A percentile compares a stretch with the other conserved stretches of the same genome.
Evolutionary conservation across 2,797 vertebrate genomes (phyloP).

Genomic region (Erethizon dorsatum): DNA sequence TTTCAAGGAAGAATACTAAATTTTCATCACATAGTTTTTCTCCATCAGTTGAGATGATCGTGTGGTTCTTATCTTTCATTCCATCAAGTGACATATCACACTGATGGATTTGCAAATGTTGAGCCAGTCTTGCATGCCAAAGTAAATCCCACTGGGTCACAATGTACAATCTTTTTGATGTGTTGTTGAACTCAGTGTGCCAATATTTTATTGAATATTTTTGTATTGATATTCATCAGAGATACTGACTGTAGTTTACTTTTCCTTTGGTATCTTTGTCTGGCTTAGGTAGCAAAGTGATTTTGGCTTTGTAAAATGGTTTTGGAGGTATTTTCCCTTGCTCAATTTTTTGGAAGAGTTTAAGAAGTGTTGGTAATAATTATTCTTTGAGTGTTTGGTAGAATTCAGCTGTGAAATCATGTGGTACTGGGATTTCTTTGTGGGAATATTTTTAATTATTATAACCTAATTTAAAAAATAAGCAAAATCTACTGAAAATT

Average conservation of each 20-base stretch:
- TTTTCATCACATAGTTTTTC: background rate
- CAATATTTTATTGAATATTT: background rate
- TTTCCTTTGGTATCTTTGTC: background rate
- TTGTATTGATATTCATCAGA: conserved; percentile 10
- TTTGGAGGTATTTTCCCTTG: background rate
- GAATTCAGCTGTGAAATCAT: background rate
- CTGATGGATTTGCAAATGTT: background rate
- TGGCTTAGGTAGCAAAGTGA: background rate
- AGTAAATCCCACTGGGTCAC: background rate
- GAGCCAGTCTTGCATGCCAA: background rate
- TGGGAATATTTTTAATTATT: background rate
- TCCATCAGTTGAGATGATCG: background rate
- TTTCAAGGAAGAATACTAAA: background rate
- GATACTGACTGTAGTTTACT: background rate
- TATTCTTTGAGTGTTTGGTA: background rate
- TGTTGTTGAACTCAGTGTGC: background rate
- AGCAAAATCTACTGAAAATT: background rate
- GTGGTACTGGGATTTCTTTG: background rate
- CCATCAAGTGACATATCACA: too few species aligned
- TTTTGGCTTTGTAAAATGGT: background rate
- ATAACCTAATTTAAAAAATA: conserved; percentile 3
- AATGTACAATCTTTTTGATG: background rate
- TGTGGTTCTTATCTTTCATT: background rate
- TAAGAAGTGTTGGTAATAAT: conserved; percentile 1
- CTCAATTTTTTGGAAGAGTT: background rate